Conservation (phyloP, 2,113 vertebrate genomes). For the Salvelinus sp. region DNA sequence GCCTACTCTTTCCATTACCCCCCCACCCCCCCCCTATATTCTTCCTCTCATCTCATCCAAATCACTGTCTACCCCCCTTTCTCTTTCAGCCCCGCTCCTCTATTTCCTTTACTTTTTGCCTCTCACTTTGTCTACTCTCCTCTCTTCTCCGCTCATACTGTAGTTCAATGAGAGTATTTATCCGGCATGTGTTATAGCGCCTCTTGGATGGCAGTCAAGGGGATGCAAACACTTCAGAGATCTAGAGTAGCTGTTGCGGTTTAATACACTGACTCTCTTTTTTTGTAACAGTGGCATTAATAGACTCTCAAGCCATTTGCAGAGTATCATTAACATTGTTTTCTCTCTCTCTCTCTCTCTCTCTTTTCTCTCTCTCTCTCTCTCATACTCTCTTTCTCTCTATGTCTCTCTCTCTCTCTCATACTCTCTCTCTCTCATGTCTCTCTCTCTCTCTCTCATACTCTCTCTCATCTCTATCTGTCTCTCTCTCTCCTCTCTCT, state of each 20-base stretch:
- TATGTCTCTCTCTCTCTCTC: constrained; percentile 61
- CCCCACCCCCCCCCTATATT: no score
- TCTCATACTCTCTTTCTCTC: neutral
- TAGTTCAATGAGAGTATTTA: neutral
- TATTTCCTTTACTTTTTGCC: no score
- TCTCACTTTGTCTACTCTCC: no score
- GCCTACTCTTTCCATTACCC: no score
- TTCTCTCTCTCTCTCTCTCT: neutral
- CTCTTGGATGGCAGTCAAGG: constrained; percentile 30
- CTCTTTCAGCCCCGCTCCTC: no score
- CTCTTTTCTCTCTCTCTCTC: neutral
- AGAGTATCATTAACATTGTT: neutral
- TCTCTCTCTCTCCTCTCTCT: no score
- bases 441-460: no score
- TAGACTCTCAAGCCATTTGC: neutral
- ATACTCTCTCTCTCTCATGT: constrained; percentile 52
- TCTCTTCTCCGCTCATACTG: neutral
- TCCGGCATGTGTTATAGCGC: constrained; percentile 25
- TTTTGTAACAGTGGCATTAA: neutral
- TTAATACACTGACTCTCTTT: no score
- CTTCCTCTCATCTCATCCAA: neutral
- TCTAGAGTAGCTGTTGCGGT: no score
- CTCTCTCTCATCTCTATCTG: no score
- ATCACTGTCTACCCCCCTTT: neutral
- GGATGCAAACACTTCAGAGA: no score